Evolutionary conservation across 2,113 vertebrate genomes (phyloP).

Genomic region (Otis tarda): DNA sequence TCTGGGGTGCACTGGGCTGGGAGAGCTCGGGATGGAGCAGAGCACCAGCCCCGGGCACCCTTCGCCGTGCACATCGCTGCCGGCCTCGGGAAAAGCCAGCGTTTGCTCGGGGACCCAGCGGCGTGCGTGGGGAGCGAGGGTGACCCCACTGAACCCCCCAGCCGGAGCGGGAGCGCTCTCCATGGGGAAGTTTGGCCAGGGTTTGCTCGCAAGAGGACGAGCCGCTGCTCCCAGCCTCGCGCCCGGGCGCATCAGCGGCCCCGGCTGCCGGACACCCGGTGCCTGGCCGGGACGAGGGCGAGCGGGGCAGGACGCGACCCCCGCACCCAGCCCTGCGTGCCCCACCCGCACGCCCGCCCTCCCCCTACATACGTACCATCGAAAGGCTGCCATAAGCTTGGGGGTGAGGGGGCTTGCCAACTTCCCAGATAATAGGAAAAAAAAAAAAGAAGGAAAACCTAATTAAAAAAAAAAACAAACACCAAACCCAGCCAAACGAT

Average conservation of each 20-base stretch:
- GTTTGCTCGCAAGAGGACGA: background rate
- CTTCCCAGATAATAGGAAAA: background rate
- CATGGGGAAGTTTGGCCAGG: background rate
- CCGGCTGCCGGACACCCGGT: background rate
- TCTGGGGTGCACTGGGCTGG: background rate
- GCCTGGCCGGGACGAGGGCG: background rate
- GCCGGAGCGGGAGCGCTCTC: background rate
- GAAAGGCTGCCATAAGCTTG: slow-evolving; percentile 38
- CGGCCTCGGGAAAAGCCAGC: background rate
- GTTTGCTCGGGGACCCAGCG: accelerated
- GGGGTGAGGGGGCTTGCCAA: slow-evolving; percentile 2
- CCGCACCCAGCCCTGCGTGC: background rate
- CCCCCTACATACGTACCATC: slow-evolving; percentile 45
- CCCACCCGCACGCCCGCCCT: background rate
- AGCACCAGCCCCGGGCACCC: background rate
- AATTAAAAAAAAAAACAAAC: background rate
- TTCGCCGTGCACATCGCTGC: background rate
- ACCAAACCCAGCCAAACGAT: background rate
- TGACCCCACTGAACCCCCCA: background rate
- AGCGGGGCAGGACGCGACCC: background rate
- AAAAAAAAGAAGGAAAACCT: background rate
- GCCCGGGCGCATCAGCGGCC: background rate
- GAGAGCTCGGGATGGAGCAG: background rate
- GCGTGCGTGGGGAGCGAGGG: accelerated
- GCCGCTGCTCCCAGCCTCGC: background rate